A percentile compares a stretch with the other conserved stretches of the same genome.
Conservation (phyloP, 37 sponge, comb jelly and placozoan genomes). For the Ephydatia muelleri region DNA sequence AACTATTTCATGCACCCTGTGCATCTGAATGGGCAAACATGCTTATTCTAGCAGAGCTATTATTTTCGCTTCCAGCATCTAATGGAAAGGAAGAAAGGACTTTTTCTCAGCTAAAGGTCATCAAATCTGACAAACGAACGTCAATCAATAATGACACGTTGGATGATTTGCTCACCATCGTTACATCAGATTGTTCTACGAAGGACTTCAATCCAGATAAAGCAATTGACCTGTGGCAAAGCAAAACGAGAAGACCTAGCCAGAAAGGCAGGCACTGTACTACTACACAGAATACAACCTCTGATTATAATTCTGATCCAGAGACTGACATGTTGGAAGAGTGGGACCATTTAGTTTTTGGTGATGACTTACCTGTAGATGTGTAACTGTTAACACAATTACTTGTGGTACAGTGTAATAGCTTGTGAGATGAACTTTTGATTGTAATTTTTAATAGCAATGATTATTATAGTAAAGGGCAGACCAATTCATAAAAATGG, state of each 20-base stretch:
- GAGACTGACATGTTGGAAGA: conserved; percentile 1
- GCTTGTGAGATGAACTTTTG: not conserved
- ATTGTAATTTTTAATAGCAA: not conserved
- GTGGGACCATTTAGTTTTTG: not conserved
- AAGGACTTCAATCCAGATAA: conserved; percentile 27
- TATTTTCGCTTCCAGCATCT: conserved; percentile 26
- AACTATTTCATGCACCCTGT: conserved; percentile 40
- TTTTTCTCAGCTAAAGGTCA: conserved; percentile 24
- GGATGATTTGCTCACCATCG: conserved; percentile 47
- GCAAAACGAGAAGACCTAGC: conserved; percentile 32
- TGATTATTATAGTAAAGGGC: not conserved
- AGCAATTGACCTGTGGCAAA: conserved; percentile 39
- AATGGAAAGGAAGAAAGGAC: conserved; percentile 36
- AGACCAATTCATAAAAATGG: not conserved
- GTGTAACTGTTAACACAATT: conserved; percentile 1
- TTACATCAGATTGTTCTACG: not conserved
- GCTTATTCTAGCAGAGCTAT: conserved; percentile 3
- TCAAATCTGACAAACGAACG: conserved; percentile 27
- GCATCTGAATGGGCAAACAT: conserved; percentile 28
- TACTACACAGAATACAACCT: not conserved
- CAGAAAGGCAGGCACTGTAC: conserved; percentile 14
- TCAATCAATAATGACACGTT: conserved; percentile 33
- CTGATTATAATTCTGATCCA: not conserved
- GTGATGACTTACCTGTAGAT: not conserved
- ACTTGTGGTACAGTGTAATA: not conserved